Conservation (phyloP, 2,113 vertebrate species). For the Vireo altiloquus region DNA sequence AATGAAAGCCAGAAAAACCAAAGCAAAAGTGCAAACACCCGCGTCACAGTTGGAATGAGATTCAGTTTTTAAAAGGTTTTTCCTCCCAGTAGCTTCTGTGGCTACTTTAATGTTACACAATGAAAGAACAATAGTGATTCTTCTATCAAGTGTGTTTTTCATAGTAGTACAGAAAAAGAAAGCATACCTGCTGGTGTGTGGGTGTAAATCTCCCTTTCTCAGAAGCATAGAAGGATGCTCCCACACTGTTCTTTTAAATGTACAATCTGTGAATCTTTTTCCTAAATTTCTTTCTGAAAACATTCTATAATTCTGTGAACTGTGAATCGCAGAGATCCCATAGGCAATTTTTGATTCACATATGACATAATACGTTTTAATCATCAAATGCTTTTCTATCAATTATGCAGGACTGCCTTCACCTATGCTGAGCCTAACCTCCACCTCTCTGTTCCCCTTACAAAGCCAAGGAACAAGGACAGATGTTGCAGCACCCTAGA, state of each 20-base stretch:
- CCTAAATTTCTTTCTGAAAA: not conserved
- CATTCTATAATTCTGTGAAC: not conserved
- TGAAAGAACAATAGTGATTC: not conserved
- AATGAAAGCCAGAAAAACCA: not conserved
- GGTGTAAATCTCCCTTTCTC: constrained; percentile 2
- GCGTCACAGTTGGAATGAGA: not conserved
- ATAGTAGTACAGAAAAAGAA: constrained; percentile 28
- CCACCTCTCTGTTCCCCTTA: not conserved
- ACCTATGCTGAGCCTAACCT: not conserved
- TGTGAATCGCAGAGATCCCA: not conserved
- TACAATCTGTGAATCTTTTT: not conserved
- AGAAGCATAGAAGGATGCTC: not conserved
- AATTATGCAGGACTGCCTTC: not conserved
- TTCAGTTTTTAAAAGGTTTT: not conserved
- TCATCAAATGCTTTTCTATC: not conserved
- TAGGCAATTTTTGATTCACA: not conserved
- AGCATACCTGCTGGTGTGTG: not conserved
- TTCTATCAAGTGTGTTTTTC: not conserved
- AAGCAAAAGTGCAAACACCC: not conserved
- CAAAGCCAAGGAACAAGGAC: not conserved
- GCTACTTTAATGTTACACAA: not conserved
- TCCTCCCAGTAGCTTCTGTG: not conserved
- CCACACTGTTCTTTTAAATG: constrained; percentile 19
- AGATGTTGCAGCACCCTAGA: not conserved
- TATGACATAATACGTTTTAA: not conserved